phyloP scores from a whole-genome alignment of 2,797 vertebrate species.

The Falco rusticolus region DNA sequence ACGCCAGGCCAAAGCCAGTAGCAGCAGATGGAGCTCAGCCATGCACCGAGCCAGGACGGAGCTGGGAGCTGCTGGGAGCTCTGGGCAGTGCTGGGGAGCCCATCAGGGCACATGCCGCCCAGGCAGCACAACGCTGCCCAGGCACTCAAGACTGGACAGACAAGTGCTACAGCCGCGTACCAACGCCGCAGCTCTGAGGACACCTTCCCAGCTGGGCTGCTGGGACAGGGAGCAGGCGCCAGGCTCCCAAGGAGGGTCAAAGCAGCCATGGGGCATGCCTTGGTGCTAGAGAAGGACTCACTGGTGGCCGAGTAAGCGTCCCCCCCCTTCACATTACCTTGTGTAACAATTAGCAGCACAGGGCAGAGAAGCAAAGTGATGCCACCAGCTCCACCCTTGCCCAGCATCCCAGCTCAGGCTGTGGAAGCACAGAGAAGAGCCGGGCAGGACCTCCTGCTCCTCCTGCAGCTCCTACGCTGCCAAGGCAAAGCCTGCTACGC shows the following conservation, averaged over 20 bases:
- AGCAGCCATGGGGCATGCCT: rapidly evolving
- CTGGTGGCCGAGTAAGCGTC: too few species aligned
- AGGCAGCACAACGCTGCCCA: too few species aligned
- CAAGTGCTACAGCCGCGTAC: rapidly evolving
- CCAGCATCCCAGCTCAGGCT: background rate
- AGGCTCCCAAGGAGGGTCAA: rapidly evolving
- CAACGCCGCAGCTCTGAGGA: background rate
- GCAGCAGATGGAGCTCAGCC: background rate
- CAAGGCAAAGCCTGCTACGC: background rate
- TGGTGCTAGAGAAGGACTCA: rapidly evolving
- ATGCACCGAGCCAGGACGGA: rapidly evolving
- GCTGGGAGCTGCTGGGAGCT: background rate
- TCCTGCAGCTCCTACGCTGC: rapidly evolving
- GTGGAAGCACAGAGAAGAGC: rapidly evolving
- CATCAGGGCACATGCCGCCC: too few species aligned
- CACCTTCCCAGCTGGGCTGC: rapidly evolving
- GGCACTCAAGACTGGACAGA: rapidly evolving
- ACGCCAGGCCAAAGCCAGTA: background rate
- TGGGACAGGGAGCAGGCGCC: rapidly evolving
- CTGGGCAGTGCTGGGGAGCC: rapidly evolving
- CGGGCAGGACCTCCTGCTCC: rapidly evolving
- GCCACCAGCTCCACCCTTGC: background rate
- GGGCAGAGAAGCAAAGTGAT: background rate
- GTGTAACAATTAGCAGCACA: rapidly evolving
- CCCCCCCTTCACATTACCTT: background rate